Conservation (phyloP, 1,140 invertebrate genomes). For the Micrasema longulum region DNA sequence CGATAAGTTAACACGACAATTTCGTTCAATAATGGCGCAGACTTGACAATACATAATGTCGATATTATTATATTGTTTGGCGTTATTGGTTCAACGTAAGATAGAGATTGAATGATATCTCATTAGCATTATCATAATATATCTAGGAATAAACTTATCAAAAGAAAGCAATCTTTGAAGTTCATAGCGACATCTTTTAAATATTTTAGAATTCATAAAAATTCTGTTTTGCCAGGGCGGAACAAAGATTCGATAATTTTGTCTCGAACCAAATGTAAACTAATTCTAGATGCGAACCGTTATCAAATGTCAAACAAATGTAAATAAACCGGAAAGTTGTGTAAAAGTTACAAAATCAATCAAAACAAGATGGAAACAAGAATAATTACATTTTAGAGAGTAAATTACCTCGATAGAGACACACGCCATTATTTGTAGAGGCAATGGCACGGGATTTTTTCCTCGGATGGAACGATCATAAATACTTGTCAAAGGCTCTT, state of each 20-base stretch:
- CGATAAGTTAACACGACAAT: too few species aligned
- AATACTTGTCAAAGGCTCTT: conserved; percentile 73
- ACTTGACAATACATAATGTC: too few species aligned
- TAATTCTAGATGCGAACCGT: conserved; percentile 40
- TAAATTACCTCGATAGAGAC: conserved; percentile 76
- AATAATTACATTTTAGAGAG: neutral
- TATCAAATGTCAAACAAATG: conserved; percentile 11
- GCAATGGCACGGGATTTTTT: conserved; percentile 72
- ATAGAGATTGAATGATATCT: too few species aligned
- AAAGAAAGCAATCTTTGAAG: conserved; percentile 20
- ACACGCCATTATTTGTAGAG: conserved; percentile 80
- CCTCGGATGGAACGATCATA: conserved; percentile 70
- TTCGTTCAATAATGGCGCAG: too few species aligned
- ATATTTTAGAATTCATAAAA: conserved; percentile 32
- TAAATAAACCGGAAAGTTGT: conserved; percentile 22
- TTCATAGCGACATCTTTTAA: conserved; percentile 44
- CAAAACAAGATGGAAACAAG: neutral
- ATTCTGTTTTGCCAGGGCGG: conserved; percentile 12
- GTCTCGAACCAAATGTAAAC: conserved; percentile 41
- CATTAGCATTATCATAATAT: too few species aligned
- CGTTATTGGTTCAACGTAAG: too few species aligned
- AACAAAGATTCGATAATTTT: conserved; percentile 42
- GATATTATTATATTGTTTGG: too few species aligned
- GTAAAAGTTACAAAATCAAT: conserved; percentile 12
- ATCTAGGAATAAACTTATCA: neutral